Base-by-base conservation (phyloP, 2,888 invertebrate genomes). In the Metallyticus violacea region DNA sequence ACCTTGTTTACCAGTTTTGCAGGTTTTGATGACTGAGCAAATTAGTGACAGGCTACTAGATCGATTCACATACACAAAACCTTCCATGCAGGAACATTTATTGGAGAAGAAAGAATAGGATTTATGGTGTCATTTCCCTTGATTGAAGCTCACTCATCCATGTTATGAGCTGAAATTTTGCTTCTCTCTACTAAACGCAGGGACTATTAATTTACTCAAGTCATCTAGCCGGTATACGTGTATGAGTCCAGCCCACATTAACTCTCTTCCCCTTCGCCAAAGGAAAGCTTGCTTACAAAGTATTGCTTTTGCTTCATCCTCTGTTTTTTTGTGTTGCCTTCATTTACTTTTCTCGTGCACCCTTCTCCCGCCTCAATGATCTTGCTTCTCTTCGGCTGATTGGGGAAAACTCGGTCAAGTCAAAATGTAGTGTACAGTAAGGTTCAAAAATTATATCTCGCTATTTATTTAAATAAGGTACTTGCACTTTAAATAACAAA, bases 111-210 rank as follows among this genome's bases (percentile, higher is more conserved):
- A 86, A 88, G 88, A 86, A 86, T 85, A 28, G 88, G 85, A 86
- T 88, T 88, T 85, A 85, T 79, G 88, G 79, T 86, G 85, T 86
- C 86, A 86, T 88, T 86, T 85, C 86, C 29, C 85, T 82, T 88
- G 88, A 88, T 86, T 85, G 88, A 86, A 86, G 85, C 79, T 86
- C 82, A 86, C 40, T 85, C 79, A 85, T 77, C 86, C 88, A 78
- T 83, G 86, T 26, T 78, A 86, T 86, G 86, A 86, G 81, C 86
- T n/a, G 28, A n/a, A 29, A 15, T 79, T 22, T 26, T 27, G 22
- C 27, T 77, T 77, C 83, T 77, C 83, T 28, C 27, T 29, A 15
- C 40, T 2, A 77, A 77, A 83, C 77, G 29, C 40, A n/a, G 6
- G 27, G 25, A 28, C 83, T 83, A 83, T 83, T 83, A 83, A 83